These are phyloP conservation scores for Kryptolebias marmoratus DNA, from an alignment of 2,113 vertebrate genomes.

Conservation along the genomic window DNA sequence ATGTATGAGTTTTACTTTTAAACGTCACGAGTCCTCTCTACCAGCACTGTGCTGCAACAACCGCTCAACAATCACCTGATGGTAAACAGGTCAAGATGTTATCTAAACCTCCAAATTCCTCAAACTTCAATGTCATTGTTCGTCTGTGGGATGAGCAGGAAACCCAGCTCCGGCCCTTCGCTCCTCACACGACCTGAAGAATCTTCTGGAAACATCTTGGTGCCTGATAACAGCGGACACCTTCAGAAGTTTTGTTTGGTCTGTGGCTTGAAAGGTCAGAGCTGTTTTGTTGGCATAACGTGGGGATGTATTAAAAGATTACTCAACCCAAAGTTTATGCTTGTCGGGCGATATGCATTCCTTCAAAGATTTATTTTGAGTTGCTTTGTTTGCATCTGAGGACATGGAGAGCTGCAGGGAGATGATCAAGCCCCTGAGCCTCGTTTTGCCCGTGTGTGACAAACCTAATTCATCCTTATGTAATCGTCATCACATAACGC, in stretches of 20 bases:
- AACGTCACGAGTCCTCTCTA: no score
- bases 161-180: background rate
- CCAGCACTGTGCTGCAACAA: background rate
- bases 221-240: background rate
- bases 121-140: background rate
- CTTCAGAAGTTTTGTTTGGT: background rate
- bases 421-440: no score
- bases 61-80: background rate
- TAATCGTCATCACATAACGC: background rate
- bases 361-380: background rate
- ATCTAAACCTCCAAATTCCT: background rate
- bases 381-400: no score
- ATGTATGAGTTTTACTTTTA: no score
- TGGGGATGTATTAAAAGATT: no score
- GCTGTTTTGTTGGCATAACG: background rate
- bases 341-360: background rate
- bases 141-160: background rate
- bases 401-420: no score
- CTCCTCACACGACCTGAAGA: background rate
- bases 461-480: background rate
- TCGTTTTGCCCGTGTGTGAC: background rate
- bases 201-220: conserved; percentile 3
- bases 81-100: background rate
- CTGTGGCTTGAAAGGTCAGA: background rate
- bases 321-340: background rate